Base-by-base conservation (phyloP, 2,113 vertebrate genomes). In the Indicator indicator region DNA sequence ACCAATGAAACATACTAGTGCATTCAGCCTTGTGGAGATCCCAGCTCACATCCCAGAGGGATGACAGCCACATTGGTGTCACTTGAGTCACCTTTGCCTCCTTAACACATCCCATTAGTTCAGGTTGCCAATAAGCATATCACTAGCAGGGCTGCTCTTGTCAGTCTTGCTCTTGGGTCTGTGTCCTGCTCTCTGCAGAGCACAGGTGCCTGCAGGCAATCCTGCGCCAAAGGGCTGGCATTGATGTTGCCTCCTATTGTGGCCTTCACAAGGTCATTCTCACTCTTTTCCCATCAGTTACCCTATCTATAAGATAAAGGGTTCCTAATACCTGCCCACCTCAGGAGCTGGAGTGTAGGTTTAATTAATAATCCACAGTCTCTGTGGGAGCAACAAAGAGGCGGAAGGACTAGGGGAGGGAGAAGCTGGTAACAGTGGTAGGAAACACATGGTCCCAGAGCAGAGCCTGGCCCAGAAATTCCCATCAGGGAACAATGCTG, bases 401-500 rank as follows among this genome's bases (percentile, higher is more conserved):
- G 80, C 67, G 89, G 96, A 97, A 97, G 93, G 75, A 56, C 69
- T 20, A 89, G 94, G 93, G 94, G 94, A 95, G 94, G 95, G 93
- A 89, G 87, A 91, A 91, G 89, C 77, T 1, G 83, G 91, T 83
- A 96, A 94, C 95, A 86, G 87, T 83, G 2, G n/a, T 91, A 94
- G 95, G 96, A 97, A 96, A 96, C 95, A 95, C 95, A 91, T 95
- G 96, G 94, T 54, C 48, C 10, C 8, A 4, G 90, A 94, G 83
- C 94, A 42, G 76, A 88, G 86, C 74, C 14, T 8, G 3, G 8
- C 32, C 13, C 89, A 94, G 87, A 91, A 96, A 97, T 97, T 97
- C 95, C 94, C 96, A 95, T 93, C 92, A 87, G 94, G 95, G 95
- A 96, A 97, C 96, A 96, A 97, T 96, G 91, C 93, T 92, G 93